phyloP scores from a whole-genome alignment of 2,888 invertebrate species.

The Phytoseiulus persimilis region DNA sequence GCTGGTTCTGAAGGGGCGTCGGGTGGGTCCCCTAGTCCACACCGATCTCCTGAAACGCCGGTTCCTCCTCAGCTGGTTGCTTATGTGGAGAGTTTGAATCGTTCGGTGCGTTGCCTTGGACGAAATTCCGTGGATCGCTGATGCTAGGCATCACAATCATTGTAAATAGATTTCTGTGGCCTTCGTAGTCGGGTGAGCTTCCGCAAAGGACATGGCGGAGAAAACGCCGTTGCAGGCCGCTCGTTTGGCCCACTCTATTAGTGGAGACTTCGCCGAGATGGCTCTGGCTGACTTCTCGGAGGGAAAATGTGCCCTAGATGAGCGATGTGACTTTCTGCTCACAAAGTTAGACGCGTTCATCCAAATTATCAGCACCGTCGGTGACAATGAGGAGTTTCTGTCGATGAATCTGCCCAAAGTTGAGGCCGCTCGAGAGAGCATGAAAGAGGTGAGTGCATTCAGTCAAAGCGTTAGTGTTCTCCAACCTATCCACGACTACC shows the following conservation, averaged over 20 bases:
- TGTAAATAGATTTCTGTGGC: neutral
- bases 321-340: slow-evolving; percentile 20
- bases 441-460: neutral
- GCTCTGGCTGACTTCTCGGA: slow-evolving; percentile 16
- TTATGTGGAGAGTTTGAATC: no score
- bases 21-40: no score
- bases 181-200: neutral
- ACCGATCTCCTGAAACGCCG: no score
- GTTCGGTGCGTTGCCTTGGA: no score
- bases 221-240: neutral
- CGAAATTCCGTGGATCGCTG: neutral
- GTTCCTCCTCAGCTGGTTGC: no score
- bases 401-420: slow-evolving; percentile 15
- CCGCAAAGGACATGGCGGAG: neutral
- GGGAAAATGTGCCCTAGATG: neutral
- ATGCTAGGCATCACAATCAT: neutral
- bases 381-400: neutral
- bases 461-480: neutral
- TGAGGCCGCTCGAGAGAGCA: neutral
- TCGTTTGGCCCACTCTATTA: neutral
- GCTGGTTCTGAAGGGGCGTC: no score
- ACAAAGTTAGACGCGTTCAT: slow-evolving; percentile 23
- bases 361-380: slow-evolving; percentile 6
- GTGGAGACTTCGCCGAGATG: neutral
- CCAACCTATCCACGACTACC: no score